Conservation (phyloP, 2,113 vertebrate species). For the Osmerus eperlanus region DNA sequence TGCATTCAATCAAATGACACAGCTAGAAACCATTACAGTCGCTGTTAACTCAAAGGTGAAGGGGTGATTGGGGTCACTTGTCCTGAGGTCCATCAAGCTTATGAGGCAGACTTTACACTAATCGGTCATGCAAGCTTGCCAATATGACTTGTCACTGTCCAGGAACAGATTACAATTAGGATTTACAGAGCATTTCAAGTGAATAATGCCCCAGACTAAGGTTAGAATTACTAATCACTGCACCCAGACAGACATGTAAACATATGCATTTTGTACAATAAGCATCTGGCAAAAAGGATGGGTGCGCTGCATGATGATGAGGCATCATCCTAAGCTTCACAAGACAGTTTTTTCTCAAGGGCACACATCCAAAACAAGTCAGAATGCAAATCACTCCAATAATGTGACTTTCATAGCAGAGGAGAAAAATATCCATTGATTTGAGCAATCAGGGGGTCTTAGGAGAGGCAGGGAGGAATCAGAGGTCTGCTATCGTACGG, state of each 20-base stretch:
- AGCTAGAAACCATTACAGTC: slow-evolving; percentile 21
- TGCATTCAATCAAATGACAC: slow-evolving; percentile 28
- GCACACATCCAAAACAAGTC: not conserved
- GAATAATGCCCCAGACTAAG: slow-evolving; percentile 15
- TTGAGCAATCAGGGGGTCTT: slow-evolving; percentile 38
- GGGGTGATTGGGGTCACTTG: slow-evolving; percentile 41
- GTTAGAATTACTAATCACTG: slow-evolving; percentile 2
- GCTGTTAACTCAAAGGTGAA: slow-evolving; percentile 48
- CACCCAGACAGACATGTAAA: not conserved
- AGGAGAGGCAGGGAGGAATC: slow-evolving; percentile 12
- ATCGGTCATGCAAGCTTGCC: slow-evolving; percentile 1
- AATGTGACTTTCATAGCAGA: not conserved
- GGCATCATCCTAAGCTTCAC: not conserved
- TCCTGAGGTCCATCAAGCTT: slow-evolving; percentile 36
- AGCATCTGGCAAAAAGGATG: slow-evolving; percentile 1
- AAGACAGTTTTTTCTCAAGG: slow-evolving; percentile 5
- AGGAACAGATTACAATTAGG: slow-evolving; percentile 1
- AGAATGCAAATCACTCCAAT: slow-evolving; percentile 8
- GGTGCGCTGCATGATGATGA: slow-evolving; percentile 6
- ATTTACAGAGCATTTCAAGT: slow-evolving; percentile 16
- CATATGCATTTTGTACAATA: not conserved
- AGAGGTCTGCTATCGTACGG: slow-evolving; percentile 14
- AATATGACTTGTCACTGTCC: slow-evolving; percentile 8
- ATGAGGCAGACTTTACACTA: slow-evolving; percentile 22
- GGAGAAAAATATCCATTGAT: slow-evolving; percentile 21